Base-by-base conservation (phyloP, 2,113 vertebrate genomes). In the Natator depressus region DNA sequence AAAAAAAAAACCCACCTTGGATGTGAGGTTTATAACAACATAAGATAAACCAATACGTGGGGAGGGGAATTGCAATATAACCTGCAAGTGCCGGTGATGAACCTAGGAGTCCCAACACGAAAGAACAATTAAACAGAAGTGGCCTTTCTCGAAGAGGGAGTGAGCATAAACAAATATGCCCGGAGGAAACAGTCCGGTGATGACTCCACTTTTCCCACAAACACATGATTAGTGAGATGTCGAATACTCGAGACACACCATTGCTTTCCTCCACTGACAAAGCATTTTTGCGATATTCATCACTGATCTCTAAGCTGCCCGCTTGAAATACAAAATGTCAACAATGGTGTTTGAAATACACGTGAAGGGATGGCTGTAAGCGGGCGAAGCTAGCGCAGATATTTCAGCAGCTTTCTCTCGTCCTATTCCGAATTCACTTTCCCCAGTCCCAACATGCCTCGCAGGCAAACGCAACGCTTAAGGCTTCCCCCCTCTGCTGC, bases 401-500 rank as follows among this genome's bases (percentile, higher is more conserved):
- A 47, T 89, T 92, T 84, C 93, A 88, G 95, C 95, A 89, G 88
- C 89, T 94, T 95, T 95, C 89, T 89, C 82, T 62, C 47, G 51
- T 87, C 93, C 89, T 97, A 89, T 85, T 83, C 81, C 82, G 91
- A 94, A 96, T 53, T 79, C 94, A 38, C 96, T 89, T 95, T 88
- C 65, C 80, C 65, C 91, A 90, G 87, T 75, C 53, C 35, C 87
- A 49, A 38, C 50, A 10, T 3, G 50, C 38, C 87, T 90, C n/a
- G 84, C 82, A 93, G 96, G 87, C 84, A 59, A 93, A 88, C 90
- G 88, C 93, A 80, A 87, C 91, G 90, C 94, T 91, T 82, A 31
- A 51, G 89, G 95, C 89, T 89, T 80, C 82, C 96, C 97, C 62
- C 94, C 93, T 42, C 57, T 59, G 94, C 80, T 87, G 85, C 94